A percentile compares a stretch with the other conserved stretches of the same genome.
Conservation (phyloP, 2,113 vertebrate species). For the Epinephelus moara region DNA sequence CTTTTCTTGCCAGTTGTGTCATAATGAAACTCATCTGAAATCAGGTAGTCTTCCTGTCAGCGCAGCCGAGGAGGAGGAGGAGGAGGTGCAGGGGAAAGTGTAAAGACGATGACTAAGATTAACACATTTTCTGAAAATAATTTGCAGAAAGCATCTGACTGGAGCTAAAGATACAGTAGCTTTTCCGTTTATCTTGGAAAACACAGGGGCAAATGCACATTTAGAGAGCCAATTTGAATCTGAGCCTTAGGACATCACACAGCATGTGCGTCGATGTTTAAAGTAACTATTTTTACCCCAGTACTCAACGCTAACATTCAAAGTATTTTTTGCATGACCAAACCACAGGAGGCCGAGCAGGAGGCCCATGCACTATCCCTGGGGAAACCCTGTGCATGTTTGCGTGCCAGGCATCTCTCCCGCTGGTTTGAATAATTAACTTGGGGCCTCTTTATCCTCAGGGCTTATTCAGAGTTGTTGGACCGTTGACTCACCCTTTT, state of each 20-base stretch:
- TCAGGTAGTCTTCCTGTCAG: constrained; percentile 75
- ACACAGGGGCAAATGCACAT: neutral
- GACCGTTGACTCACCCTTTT: constrained; percentile 58
- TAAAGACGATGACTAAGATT: constrained; percentile 50
- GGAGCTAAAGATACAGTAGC: neutral
- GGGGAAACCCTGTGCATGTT: constrained; percentile 66
- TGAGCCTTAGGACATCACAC: neutral
- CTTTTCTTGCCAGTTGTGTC: constrained; percentile 63
- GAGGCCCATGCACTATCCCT: constrained; percentile 53
- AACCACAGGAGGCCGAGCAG: constrained; percentile 35
- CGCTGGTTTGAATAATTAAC: constrained; percentile 75
- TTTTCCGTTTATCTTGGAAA: neutral
- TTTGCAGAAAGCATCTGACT: neutral
- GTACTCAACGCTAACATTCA: neutral
- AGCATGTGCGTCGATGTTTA: neutral
- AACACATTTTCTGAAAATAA: constrained; percentile 38
- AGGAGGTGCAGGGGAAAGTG: constrained; percentile 59
- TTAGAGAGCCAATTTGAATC: neutral
- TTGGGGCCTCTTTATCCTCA: constrained; percentile 69
- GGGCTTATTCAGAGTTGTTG: constrained; percentile 71
- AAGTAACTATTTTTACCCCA: constrained; percentile 2
- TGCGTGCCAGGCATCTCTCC: constrained; percentile 65
- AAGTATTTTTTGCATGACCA: constrained; percentile 30
- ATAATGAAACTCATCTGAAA: constrained; percentile 74
- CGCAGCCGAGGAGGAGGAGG: constrained; percentile 47